Evolutionary conservation across 2,113 vertebrate species (phyloP).

Genomic region (Bufo bufo): DNA sequence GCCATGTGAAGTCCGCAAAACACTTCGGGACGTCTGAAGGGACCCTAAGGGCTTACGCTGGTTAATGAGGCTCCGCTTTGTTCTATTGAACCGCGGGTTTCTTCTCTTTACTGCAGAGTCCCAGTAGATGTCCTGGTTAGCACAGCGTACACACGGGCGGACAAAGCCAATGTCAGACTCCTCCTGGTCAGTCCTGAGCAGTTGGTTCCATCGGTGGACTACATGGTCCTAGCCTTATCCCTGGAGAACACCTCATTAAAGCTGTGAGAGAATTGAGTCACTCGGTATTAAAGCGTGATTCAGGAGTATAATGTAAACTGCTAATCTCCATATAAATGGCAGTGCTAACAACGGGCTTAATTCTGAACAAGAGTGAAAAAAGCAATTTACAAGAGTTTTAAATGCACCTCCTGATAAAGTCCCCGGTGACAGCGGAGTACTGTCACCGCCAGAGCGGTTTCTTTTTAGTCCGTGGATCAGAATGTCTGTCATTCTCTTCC

Average conservation of each 20-base stretch:
- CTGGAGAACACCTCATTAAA: neutral
- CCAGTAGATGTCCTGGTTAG: too few relatives aligned
- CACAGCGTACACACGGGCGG: too few relatives aligned
- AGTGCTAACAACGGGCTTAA: conserved; percentile 19
- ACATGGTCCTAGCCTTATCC: neutral
- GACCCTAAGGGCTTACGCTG: too few relatives aligned
- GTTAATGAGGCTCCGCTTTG: too few relatives aligned
- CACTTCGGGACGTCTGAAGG: too few relatives aligned
- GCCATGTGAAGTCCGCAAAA: too few relatives aligned
- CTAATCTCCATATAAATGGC: conserved; percentile 51
- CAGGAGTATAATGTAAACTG: conserved; percentile 21
- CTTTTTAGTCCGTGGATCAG: neutral
- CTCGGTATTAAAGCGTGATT: conserved; percentile 9
- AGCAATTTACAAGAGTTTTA: conserved; percentile 44
- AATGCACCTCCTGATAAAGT: conserved; percentile 14
- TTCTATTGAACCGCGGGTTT: too few relatives aligned
- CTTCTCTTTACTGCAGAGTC: too few relatives aligned
- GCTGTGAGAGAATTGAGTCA: neutral
- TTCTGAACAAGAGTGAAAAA: conserved; percentile 23
- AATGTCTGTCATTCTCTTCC: conserved; percentile 8
- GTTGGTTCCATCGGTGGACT: too few relatives aligned
- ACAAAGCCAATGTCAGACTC: too few relatives aligned
- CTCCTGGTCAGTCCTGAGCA: too few relatives aligned
- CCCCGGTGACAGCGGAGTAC: conserved; percentile 18
- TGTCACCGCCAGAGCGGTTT: neutral